Conservation (phyloP, 2,888 invertebrate genomes). For the Cosmia pyralina region DNA sequence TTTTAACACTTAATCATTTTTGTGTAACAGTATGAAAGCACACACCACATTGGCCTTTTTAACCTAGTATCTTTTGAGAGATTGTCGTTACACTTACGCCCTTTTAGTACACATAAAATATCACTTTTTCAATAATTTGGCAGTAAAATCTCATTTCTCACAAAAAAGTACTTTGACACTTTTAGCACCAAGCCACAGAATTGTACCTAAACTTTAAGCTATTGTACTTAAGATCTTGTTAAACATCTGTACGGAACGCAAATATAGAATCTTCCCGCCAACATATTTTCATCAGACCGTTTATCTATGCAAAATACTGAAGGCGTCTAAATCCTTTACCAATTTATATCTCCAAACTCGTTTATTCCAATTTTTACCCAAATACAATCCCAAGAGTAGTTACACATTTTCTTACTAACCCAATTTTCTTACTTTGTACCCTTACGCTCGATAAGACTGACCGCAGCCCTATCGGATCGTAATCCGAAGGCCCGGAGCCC, state of each 20-base stretch:
- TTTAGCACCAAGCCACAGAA: no score
- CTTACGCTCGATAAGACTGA: slow-evolving; percentile 54
- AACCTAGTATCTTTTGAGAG: no score
- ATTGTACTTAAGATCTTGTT: neutral
- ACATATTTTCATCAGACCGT: neutral
- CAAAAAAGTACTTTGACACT: no score
- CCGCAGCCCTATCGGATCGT: slow-evolving; percentile 55
- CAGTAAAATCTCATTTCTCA: no score
- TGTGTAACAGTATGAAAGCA: no score
- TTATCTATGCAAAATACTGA: neutral
- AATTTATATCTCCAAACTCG: neutral
- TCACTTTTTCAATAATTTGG: no score
- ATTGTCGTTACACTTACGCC: no score
- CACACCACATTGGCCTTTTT: no score
- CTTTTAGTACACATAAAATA: no score
- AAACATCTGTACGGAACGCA: neutral
- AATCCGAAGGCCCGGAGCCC: slow-evolving; percentile 41
- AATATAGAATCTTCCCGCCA: neutral
- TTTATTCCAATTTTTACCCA: slow-evolving; percentile 39
- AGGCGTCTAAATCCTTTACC: slow-evolving; percentile 6
- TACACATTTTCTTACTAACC: slow-evolving; percentile 34
- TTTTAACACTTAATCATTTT: no score
- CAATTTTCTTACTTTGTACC: slow-evolving; percentile 53
- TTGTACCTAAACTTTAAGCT: neutral
- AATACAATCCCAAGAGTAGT: slow-evolving; percentile 40